Evolutionary conservation across 2,888 invertebrate species (phyloP).

Genomic region (Belgica antarctica): DNA sequence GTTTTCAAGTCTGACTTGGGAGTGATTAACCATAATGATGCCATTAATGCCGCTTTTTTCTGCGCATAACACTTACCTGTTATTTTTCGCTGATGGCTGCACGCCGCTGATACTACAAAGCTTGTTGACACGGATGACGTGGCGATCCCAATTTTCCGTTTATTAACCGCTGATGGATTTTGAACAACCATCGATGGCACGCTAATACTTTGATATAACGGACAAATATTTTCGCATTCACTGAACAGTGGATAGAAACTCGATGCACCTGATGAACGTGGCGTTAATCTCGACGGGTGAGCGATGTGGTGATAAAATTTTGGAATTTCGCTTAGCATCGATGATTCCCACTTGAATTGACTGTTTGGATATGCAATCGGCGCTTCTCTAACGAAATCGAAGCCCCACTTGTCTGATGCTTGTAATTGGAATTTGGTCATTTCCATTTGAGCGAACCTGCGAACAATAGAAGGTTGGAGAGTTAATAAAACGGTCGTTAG

Average conservation of each 20-base stretch:
- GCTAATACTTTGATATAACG: constrained; percentile 15
- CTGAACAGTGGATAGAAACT: neutral
- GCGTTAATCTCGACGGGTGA: neutral
- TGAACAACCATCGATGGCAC: constrained; percentile 16
- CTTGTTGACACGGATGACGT: constrained; percentile 16
- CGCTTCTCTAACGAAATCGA: constrained; percentile 36
- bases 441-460: constrained; percentile 36
- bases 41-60: too few relatives aligned
- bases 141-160: constrained; percentile 13
- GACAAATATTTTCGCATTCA: constrained; percentile 43
- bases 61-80: constrained; percentile 42
- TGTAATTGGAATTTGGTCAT: constrained; percentile 40
- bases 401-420: constrained; percentile 36
- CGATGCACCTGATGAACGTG: neutral
- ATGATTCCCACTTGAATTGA: constrained; percentile 30
- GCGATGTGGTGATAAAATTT: constrained; percentile 37
- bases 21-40: neutral
- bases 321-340: neutral
- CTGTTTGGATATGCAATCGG: constrained; percentile 21
- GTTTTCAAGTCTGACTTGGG: constrained; percentile 23
- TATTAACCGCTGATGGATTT: neutral
- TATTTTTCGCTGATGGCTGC: constrained; percentile 38
- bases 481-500: neutral
- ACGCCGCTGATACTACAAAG: neutral
- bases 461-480: neutral